Evolutionary conservation across 2,797 vertebrate genomes (phyloP), one percentile per base, ranked within the genome.

Genomic region (Sphenopsis melanotis): DNA sequence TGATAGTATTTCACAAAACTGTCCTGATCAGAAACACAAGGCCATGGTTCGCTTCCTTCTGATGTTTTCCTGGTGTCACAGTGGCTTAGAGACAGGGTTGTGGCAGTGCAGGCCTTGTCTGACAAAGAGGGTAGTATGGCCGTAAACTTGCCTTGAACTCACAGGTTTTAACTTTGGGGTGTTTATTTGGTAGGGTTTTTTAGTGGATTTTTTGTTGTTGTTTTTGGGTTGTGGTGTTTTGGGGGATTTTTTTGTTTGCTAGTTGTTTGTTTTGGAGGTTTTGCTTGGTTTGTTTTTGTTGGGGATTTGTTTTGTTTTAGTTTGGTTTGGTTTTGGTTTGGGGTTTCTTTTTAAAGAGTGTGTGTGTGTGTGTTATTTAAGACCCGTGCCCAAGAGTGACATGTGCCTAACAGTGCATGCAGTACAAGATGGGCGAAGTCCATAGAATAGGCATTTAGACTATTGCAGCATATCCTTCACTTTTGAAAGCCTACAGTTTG

Each of bases 1-100:
- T 53, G 4, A 18, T 19, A n/a, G 8, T 68, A 39, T 53, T 91
- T 84, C 42, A 9, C 36, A 66, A 47, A 77, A 63, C 27, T 24
- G 7, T 42, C 44, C 20, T 50, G 26, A 22, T 49, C 3, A 60
- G 77, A 84, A 83, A 18, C 19, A 18, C 12, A 52, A 34, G 10
- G 8, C 37, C 34, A 32, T 0, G 0, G 2, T 76, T 86, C 0
- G 0, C 26, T 79, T 20, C 26, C 18, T 84, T 12, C 8, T 53
- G 11, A 57, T 70, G 3, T 71, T 88, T 80, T 56, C 26, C 23
- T 0, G 0, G 12, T n/a, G 20, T 61, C n/a, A 20, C 1, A 0
- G 17, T 59, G 29, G 23, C 56, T 71, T 88, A n/a, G 41, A 86
- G 34, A 39, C 5, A 21, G 30, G 8, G 3, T 29, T 90, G 66